phyloP scores from a whole-genome alignment of 2,113 vertebrate genomes.

The Dissostichus mawsoni region DNA sequence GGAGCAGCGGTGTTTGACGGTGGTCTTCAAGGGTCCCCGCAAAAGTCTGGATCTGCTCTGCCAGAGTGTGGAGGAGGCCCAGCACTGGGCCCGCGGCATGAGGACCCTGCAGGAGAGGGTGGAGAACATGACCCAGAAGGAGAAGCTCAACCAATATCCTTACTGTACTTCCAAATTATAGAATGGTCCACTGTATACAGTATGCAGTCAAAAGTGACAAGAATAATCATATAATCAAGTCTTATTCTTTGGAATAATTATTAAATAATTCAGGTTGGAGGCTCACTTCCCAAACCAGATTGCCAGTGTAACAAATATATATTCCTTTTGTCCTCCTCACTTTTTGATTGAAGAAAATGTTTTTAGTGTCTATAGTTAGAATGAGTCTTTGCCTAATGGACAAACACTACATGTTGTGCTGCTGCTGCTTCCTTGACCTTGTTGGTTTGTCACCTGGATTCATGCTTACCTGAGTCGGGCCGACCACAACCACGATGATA shows the following conservation, averaged over 20 bases:
- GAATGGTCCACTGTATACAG: background rate
- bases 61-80: constrained; percentile 86
- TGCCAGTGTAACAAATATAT: background rate
- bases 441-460: constrained; percentile 87
- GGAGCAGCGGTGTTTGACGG: constrained; percentile 87
- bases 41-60: constrained; percentile 94
- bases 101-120: constrained; percentile 87
- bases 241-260: background rate
- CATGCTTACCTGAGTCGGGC: constrained; percentile 90
- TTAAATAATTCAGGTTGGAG: background rate
- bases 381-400: background rate
- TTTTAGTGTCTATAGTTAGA: background rate
- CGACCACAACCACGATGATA: constrained; percentile 91
- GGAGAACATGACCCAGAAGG: constrained; percentile 92
- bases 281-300: background rate
- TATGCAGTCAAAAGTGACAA: background rate
- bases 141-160: constrained; percentile 98
- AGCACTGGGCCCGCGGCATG: constrained; percentile 90
- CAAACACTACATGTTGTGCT: background rate
- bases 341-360: background rate
- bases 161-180: background rate
- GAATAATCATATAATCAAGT: background rate
- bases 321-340: background rate
- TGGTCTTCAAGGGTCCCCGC: constrained; percentile 88
- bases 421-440: constrained; percentile 68